Evolutionary conservation across 2,797 vertebrate genomes (phyloP).

Genomic region (Anguilla pacifica): DNA sequence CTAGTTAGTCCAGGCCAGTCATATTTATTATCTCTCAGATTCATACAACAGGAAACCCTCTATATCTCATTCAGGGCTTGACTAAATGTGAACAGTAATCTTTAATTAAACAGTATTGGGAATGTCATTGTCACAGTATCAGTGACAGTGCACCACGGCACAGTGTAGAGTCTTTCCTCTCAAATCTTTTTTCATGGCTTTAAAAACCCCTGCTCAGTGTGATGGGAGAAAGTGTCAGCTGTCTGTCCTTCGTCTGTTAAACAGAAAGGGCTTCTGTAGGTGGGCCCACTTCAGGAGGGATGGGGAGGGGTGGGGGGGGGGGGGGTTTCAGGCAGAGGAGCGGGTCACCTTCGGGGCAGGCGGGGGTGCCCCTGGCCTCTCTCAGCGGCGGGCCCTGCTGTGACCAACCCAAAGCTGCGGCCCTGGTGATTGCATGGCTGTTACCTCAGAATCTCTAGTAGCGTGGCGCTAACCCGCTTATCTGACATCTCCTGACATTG

Average conservation of each 20-base stretch:
- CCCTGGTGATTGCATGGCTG: constrained; percentile 66
- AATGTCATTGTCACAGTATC: background rate
- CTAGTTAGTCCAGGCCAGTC: background rate
- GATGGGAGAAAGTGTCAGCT: constrained; percentile 65
- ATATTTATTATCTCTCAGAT: background rate
- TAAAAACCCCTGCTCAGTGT: constrained; percentile 66
- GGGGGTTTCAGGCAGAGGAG: constrained; percentile 15
- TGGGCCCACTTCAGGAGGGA: constrained; percentile 50
- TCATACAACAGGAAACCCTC: background rate
- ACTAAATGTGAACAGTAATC: background rate
- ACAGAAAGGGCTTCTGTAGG: constrained; percentile 40
- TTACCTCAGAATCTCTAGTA: constrained; percentile 42
- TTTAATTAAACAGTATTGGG: background rate
- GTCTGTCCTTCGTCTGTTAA: constrained; percentile 70
- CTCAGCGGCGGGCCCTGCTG: constrained; percentile 37
- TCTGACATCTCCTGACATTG: constrained; percentile 74
- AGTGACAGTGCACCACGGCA: constrained; percentile 12
- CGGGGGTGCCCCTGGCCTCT: background rate
- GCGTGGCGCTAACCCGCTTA: constrained; percentile 66
- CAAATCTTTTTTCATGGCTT: constrained; percentile 62
- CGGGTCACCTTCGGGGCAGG: constrained; percentile 63
- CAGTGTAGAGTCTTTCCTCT: constrained; percentile 61
- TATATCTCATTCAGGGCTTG: background rate
- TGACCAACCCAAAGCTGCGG: constrained; percentile 51
- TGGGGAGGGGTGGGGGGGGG: constrained; percentile 33